Evolutionary conservation across 2,113 vertebrate species (phyloP), one percentile per base, ranked within the genome.

Genomic region (Balaeniceps rex): DNA sequence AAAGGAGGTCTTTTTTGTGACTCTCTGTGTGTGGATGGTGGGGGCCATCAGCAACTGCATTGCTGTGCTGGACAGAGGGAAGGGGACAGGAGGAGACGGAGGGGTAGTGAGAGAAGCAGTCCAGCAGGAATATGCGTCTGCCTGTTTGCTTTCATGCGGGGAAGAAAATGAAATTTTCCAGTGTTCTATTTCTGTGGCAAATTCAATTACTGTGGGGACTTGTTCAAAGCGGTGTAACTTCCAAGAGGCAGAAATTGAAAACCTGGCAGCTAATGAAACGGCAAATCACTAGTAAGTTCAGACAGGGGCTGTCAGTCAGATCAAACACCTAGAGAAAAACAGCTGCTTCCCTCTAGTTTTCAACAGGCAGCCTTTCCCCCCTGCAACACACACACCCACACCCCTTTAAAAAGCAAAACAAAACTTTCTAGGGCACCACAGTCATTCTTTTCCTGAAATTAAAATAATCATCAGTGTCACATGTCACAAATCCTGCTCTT

Each of bases 141-240:
- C 95, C 91, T 92, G 95, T 95, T 97, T 94, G 95, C 97, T 94
- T 98, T 97, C 97, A 63, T 78, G 46, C 86, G 46, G 95, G 97
- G 98, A 98, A 98, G 98, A 98, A 98, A 99, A 99, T 99, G 99
- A 99, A 99, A 99, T 99, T 99, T 99, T 99, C 99, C 99, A 99
- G 98, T 97, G 98, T 97, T 99, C 99, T 99, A 99, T 99, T 99
- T 99, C 99, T 99, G 99, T 99, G 98, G 99, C 99, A 99, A 99
- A 99, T 99, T 99, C 99, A 99, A 99, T 99, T 99, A 99, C 99
- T 99, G 98, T 87, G 98, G 98, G 98, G 99, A 98, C 99, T 99
- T 99, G 99, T 99, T 99, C 99, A 99, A 99, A 99, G 98, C 97
- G 97, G 98, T 99, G 98, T 98, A 99, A 99, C 99, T 99, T 99